These are phyloP conservation scores for Ciconia stormi DNA, from an alignment of 2,113 vertebrate species.

Conservation along the genomic window DNA sequence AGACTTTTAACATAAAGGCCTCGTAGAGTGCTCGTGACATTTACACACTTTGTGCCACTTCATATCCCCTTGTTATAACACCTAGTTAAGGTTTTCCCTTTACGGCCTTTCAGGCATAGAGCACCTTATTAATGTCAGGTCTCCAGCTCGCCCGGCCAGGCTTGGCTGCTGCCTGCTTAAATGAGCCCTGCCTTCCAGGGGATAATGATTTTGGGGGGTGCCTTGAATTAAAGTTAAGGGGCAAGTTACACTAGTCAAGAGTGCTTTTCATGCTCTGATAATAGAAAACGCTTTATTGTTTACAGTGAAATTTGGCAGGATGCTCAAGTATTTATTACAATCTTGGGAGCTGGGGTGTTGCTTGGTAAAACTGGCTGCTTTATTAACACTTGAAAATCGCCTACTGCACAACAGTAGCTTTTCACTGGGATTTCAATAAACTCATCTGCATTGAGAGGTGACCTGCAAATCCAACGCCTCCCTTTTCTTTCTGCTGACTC, in stretches of 20 bases:
- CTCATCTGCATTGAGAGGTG: slow-evolving; percentile 41
- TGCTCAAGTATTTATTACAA: background rate
- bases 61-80: slow-evolving; percentile 58
- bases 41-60: slow-evolving; percentile 36
- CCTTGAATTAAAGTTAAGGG: background rate
- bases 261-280: slow-evolving; percentile 27
- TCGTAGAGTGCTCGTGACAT: background rate
- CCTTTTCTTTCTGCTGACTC: background rate
- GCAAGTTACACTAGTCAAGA: background rate
- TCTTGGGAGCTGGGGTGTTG: background rate
- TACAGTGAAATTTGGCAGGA: slow-evolving; percentile 3
- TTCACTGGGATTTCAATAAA: slow-evolving; percentile 23
- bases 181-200: background rate
- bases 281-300: slow-evolving; percentile 43
- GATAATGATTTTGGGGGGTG: slow-evolving; percentile 12
- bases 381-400: background rate
- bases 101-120: slow-evolving; percentile 41
- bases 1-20: background rate
- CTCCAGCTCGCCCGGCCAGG: background rate
- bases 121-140: slow-evolving; percentile 60
- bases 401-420: slow-evolving; percentile 47
- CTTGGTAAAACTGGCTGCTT: background rate
- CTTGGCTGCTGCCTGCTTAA: background rate
- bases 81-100: slow-evolving; percentile 68
- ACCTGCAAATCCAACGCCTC: background rate